Conservation (phyloP, 2,888 invertebrate species). For the Tenodera sinensis region DNA sequence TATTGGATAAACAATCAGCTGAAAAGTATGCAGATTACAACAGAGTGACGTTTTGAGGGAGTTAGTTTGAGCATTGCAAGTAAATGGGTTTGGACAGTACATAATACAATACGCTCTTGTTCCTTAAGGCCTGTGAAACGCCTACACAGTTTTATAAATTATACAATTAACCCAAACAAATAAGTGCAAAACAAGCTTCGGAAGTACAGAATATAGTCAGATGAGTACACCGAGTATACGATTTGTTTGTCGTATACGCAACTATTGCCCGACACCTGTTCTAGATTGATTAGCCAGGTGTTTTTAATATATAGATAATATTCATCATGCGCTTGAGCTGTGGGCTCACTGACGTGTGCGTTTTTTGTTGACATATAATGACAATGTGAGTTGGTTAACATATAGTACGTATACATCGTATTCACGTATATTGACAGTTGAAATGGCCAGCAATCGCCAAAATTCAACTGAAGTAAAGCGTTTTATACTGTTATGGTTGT, state of each 20-base stretch:
- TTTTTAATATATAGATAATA: not conserved
- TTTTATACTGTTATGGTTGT: not conserved
- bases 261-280: not conserved
- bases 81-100: no score
- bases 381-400: not conserved
- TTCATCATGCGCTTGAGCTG: not conserved
- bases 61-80: no score
- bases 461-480: not conserved
- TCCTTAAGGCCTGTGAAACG: no score
- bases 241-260: not conserved
- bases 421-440: not conserved
- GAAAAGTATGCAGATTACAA: no score
- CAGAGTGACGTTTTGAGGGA: no score
- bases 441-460: not conserved
- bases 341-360: not conserved
- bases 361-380: not conserved
- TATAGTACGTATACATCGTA: not conserved
- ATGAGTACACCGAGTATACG: not conserved
- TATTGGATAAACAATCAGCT: no score
- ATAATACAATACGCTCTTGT: no score
- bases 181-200: not conserved
- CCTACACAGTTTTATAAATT: no score
- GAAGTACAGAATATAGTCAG: no score
- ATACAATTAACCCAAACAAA: not conserved
- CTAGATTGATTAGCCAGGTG: not conserved